Evolutionary conservation across 2,797 vertebrate genomes (phyloP).

Genomic region (Enteromius trimaculatus): DNA sequence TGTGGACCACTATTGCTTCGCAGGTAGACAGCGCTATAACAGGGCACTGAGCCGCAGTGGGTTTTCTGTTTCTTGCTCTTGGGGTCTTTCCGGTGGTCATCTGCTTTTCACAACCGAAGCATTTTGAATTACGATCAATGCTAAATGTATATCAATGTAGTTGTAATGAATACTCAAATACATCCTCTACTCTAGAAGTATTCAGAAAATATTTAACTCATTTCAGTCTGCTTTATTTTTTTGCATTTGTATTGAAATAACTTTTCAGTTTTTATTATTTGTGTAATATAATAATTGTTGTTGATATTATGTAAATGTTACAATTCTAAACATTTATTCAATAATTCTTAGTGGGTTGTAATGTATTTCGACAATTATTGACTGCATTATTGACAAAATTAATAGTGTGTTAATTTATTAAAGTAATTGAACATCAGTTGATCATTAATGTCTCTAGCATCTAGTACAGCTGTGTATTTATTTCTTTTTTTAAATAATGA

Average conservation of each 20-base stretch:
- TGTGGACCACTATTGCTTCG: conserved; percentile 52
- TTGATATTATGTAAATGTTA: neutral
- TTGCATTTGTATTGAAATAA: neutral
- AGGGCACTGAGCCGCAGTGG: neutral
- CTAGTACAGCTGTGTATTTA: neutral
- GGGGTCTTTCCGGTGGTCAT: neutral
- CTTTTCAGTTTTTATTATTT: neutral
- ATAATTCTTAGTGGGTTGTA: neutral
- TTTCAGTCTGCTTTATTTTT: neutral
- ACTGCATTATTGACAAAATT: neutral
- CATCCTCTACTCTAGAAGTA: neutral
- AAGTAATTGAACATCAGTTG: neutral
- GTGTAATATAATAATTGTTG: neutral
- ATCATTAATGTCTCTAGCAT: neutral
- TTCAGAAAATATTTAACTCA: neutral
- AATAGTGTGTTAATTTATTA: neutral
- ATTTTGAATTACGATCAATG: neutral
- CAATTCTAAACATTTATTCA: neutral
- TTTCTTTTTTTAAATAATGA: neutral
- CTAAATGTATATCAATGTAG: neutral
- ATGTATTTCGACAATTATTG: neutral
- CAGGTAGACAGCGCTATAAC: conserved; percentile 67
- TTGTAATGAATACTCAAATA: neutral
- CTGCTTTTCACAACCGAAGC: neutral
- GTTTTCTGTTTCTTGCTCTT: neutral